These are phyloP conservation scores for Heliornis fulica DNA, from an alignment of 2,113 vertebrate genomes.

Conservation along the genomic window DNA sequence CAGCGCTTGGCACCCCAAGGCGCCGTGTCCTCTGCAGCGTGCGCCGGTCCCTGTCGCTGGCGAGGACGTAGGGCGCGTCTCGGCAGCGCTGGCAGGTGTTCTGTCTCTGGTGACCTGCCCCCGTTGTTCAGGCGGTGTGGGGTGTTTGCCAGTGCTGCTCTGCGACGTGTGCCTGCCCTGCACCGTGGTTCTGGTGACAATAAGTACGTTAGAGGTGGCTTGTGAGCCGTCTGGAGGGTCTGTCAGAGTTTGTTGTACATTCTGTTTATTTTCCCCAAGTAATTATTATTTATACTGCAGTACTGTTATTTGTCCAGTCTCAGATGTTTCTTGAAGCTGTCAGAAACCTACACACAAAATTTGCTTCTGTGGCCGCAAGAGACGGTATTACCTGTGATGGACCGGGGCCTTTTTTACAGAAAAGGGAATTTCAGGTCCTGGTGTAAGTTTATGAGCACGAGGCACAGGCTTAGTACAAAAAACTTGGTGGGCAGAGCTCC, in stretches of 20 bases:
- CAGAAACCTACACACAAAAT: not conserved
- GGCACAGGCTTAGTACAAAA: not conserved
- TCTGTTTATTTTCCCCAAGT: not conserved
- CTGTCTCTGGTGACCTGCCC: not conserved
- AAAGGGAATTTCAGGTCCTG: not conserved
- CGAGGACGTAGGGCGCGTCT: not conserved
- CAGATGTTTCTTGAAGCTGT: not conserved
- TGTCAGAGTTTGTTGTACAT: not conserved
- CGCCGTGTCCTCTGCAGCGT: not conserved
- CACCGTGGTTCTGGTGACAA: not conserved
- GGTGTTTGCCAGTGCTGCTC: not conserved
- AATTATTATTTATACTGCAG: not conserved
- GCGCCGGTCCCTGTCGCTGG: fast-evolving
- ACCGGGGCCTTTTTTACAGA: not conserved
- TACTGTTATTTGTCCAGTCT: not conserved
- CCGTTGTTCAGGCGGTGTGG: no score
- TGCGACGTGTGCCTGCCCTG: not conserved
- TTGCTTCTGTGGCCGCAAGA: not conserved
- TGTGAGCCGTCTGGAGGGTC: not conserved
- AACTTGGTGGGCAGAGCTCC: not conserved
- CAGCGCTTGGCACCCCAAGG: fast-evolving
- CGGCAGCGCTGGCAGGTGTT: not conserved
- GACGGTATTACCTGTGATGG: not conserved
- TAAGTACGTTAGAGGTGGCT: not conserved
- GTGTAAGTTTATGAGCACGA: not conserved